Base-by-base conservation (phyloP, 53 echinoderm and acorn worm species). In the Holothuria leucospilota region DNA sequence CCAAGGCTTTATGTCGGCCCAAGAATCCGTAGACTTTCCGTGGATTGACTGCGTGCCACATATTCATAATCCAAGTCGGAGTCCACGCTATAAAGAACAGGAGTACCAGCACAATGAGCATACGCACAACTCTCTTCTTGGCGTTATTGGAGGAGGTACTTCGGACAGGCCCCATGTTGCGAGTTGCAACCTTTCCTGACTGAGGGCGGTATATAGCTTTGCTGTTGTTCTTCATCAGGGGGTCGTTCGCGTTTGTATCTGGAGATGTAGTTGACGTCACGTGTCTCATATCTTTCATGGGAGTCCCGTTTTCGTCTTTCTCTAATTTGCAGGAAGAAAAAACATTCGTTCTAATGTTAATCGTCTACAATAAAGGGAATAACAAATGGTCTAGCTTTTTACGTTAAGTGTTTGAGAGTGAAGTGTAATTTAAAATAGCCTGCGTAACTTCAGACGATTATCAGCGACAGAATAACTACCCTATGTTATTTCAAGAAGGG, bases 11-110 rank as follows among this genome's bases (percentile, higher is more conserved):
- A 14, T 46, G 78, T 20, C 40, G 77, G 65, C 26, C 46, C 26
- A 96, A 84, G 25, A 64, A 59, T 6, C 21, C 6, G 18, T 29
- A 38, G 18, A 91, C 95, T n/a, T 38, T 63, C 6, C 8, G 27
- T 25, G 28, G 34, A 52, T 93, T 88, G 71, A 91, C 71, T 64
- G 89, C 83, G 77, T 78, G 72, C 95, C 97, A 97, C 71, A 95
- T 93, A 75, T 93, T 93, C 46, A 88, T 69, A 68, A 91, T 85
- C 97, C 97, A 97, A n/a, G 88, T 84, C 4, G 97, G 97, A 40
- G 95, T 88, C 97, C 97, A 97, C 78, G 95, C 93, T 25, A 95
- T 83, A 69, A 95, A 97, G 88, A 95, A 97, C 41, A 97, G 79
- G 5, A 88, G 26, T 4, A 97, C 97, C 24, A 97, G 86, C 15